These are phyloP conservation scores for Pachycephala philippinensis DNA, from an alignment of 2,113 vertebrate species.

Conservation along the genomic window DNA sequence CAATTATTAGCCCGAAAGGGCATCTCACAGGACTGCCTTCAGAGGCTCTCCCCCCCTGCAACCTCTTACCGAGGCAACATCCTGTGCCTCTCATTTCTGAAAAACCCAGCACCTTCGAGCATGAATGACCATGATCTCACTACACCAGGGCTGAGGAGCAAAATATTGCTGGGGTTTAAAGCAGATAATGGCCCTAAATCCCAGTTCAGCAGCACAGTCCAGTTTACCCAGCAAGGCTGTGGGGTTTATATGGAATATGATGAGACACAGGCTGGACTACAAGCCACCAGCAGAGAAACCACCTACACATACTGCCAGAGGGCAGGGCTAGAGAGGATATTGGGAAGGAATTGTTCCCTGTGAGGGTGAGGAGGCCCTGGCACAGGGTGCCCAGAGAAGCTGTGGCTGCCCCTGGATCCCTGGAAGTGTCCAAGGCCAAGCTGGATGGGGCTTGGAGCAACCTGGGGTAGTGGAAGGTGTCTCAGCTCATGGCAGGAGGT, in stretches of 20 bases:
- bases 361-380: neutral
- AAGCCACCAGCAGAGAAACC: neutral
- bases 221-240: neutral
- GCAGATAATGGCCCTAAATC: neutral
- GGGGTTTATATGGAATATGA: neutral
- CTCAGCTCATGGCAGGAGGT: neutral
- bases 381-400: neutral
- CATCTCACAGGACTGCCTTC: neutral
- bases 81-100: neutral
- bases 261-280: neutral
- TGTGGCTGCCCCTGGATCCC: neutral
- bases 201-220: neutral
- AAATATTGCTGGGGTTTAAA: neutral
- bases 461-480: neutral
- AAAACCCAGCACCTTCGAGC: accelerated
- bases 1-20: neutral
- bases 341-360: neutral
- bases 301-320: neutral
- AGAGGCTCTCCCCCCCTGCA: neutral
- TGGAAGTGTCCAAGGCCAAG: neutral
- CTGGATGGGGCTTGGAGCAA: accelerated
- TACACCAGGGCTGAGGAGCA: neutral
- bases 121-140: accelerated
- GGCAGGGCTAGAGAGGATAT: neutral
- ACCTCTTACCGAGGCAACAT: neutral